phyloP scores from a whole-genome alignment of 2,888 invertebrate species.

The Nomada ferruginata region DNA sequence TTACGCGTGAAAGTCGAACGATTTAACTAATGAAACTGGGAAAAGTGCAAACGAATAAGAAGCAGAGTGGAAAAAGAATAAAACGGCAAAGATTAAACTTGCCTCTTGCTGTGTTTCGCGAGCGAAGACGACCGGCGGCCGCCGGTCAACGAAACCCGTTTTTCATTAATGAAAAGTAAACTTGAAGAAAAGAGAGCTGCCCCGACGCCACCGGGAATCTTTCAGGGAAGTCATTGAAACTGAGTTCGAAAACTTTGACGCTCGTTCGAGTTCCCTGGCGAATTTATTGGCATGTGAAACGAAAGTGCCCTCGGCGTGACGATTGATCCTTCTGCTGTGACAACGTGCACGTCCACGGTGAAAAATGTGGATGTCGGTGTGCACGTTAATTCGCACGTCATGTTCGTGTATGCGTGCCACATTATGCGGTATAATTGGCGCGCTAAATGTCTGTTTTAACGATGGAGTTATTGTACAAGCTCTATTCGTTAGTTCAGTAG shows the following conservation, averaged over 20 bases:
- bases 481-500: not conserved
- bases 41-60: not conserved
- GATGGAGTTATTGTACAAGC: too few species aligned
- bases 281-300: constrained; percentile 56
- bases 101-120: constrained; percentile 52
- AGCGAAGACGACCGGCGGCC: constrained; percentile 51
- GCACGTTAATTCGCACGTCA: too few species aligned
- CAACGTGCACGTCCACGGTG: not conserved
- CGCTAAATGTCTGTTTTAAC: too few species aligned
- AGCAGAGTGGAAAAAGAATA: constrained; percentile 21
- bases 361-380: too few species aligned
- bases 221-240: constrained; percentile 61
- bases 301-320: constrained; percentile 43
- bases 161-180: constrained; percentile 79
- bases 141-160: constrained; percentile 71
- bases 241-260: constrained; percentile 58
- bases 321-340: constrained; percentile 27
- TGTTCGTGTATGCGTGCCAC: too few species aligned
- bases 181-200: constrained; percentile 56
- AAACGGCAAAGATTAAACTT: constrained; percentile 57
- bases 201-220: constrained; percentile 61
- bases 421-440: too few species aligned
- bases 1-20: constrained; percentile 38
- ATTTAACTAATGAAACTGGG: constrained; percentile 47
- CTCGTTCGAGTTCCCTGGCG: constrained; percentile 41